A percentile compares a stretch with the other conserved stretches of the same genome.
These are phyloP conservation scores for Pammene aurita DNA, from an alignment of 2,888 invertebrate genomes.

Conservation along the genomic window DNA sequence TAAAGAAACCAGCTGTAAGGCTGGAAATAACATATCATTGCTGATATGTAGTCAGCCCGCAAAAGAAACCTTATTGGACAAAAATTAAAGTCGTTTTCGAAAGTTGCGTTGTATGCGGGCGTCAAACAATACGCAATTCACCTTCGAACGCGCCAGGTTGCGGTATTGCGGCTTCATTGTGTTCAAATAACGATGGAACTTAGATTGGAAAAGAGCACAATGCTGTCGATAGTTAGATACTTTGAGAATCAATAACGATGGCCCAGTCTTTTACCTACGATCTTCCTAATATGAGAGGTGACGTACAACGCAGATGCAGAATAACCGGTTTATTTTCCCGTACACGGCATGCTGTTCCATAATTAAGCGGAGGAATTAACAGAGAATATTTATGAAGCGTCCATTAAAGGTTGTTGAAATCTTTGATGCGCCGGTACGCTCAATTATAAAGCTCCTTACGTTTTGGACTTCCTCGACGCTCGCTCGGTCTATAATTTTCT, in stretches of 20 bases:
- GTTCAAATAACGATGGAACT: conserved; percentile 79
- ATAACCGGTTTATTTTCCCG: conserved; percentile 20
- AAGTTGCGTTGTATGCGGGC: conserved; percentile 77
- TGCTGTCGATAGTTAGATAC: conserved; percentile 67
- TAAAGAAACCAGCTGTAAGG: conserved; percentile 46
- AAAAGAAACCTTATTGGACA: conserved; percentile 77
- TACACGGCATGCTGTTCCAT: not conserved
- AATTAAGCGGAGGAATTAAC: not conserved
- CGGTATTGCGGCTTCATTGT: conserved; percentile 83
- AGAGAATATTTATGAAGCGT: conserved; percentile 1
- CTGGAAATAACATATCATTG: conserved; percentile 49
- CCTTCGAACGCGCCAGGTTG: conserved; percentile 82
- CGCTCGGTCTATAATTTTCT: conserved; percentile 68
- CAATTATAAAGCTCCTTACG: conserved; percentile 22
- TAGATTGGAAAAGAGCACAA: conserved; percentile 71
- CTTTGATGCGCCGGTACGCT: not conserved
- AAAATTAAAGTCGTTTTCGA: conserved; percentile 77
- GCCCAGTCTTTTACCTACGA: conserved; percentile 17
- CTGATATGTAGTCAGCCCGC: conserved; percentile 53
- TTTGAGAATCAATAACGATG: conserved; percentile 54
- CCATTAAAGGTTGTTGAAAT: not conserved
- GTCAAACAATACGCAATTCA: conserved; percentile 83
- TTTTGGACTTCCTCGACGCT: conserved; percentile 58
- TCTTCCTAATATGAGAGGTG: conserved; percentile 26
- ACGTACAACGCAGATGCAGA: conserved; percentile 19